phyloP scores from a whole-genome alignment of 2,888 invertebrate species.

The Hipparchia sbordonii region DNA sequence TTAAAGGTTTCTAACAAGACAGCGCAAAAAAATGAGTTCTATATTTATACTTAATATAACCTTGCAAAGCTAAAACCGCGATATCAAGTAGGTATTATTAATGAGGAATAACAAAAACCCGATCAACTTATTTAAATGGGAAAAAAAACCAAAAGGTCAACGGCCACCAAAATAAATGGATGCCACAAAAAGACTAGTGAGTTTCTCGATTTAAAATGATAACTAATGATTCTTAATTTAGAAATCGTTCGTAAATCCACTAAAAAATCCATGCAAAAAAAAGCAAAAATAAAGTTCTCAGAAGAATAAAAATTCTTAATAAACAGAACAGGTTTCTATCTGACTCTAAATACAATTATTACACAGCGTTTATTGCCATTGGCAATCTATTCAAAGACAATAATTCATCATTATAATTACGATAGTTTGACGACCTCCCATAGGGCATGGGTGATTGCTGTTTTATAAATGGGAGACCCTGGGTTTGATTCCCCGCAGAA shows the following conservation, averaged over 20 bases:
- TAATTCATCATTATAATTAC: neutral
- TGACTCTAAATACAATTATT: neutral
- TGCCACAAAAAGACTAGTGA: neutral
- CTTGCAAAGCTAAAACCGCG: slow-evolving; percentile 5
- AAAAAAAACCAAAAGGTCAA: slow-evolving; percentile 9
- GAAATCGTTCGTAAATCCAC: neutral
- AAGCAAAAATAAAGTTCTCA: neutral
- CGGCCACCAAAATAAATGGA: slow-evolving; percentile 7
- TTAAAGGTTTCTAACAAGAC: no score
- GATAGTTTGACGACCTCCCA: no score
- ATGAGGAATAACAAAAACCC: slow-evolving; percentile 1
- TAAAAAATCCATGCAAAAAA: neutral
- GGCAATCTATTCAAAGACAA: neutral
- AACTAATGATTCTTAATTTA: neutral
- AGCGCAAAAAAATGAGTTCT: neutral
- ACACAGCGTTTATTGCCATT: neutral
- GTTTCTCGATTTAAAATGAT: neutral
- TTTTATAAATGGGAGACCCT: no score
- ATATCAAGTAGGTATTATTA: neutral
- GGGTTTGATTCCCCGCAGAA: no score
- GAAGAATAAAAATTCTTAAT: neutral
- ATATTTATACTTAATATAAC: neutral
- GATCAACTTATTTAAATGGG: neutral
- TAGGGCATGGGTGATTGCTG: no score
- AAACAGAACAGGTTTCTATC: neutral